These are phyloP conservation scores for Ailurus styani DNA, from an alignment of 2,113 vertebrate species.

Conservation along the genomic window DNA sequence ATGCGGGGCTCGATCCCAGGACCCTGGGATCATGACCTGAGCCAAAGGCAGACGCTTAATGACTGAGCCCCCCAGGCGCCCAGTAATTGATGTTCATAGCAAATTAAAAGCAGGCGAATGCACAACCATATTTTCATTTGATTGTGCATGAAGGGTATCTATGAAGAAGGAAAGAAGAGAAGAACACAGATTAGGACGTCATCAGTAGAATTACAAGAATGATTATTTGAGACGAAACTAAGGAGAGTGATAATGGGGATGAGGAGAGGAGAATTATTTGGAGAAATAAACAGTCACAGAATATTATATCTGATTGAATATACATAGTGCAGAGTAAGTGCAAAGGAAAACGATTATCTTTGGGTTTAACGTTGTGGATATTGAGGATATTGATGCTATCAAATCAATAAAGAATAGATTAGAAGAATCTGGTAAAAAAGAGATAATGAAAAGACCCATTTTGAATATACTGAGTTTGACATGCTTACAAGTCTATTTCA, in stretches of 20 bases:
- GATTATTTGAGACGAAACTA: background rate
- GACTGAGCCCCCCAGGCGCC: no score
- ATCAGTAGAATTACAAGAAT: background rate
- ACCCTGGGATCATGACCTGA: no score
- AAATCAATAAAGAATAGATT: background rate
- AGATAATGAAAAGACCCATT: background rate
- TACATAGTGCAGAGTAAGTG: background rate
- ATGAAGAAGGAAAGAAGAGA: background rate
- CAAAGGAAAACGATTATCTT: background rate
- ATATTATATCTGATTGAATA: background rate
- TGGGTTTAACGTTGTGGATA: background rate
- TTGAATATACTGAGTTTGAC: no score
- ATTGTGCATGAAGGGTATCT: background rate
- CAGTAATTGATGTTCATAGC: background rate
- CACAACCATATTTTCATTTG: background rate
- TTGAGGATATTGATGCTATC: no score
- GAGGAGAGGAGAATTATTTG: background rate
- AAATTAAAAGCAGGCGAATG: background rate
- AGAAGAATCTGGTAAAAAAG: background rate
- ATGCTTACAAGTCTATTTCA: background rate
- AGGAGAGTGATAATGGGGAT: fast-evolving
- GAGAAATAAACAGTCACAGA: background rate
- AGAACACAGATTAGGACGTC: background rate
- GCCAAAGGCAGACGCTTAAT: no score
- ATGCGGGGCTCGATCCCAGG: no score